phyloP scores from a whole-genome alignment of 2,797 vertebrate genomes.

The Trachops cirrhosus region DNA sequence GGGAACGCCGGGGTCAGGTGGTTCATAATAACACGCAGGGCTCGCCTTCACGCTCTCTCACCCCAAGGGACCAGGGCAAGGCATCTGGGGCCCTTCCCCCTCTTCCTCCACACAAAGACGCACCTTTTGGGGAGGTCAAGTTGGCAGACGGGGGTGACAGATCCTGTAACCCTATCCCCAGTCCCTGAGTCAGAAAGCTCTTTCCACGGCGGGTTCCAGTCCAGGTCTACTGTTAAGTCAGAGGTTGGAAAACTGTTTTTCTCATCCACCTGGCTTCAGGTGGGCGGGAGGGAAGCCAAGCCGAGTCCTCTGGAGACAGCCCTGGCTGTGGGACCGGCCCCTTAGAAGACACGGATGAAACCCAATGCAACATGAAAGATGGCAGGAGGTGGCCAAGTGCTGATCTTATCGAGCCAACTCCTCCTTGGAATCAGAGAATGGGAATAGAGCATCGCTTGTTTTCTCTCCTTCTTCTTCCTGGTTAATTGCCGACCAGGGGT shows the following conservation, averaged over 20 bases:
- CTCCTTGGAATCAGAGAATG: background rate
- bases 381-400: background rate
- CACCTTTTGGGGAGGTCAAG: background rate
- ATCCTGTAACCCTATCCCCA: conserved; percentile 33
- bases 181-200: background rate
- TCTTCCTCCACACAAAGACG: conserved; percentile 24
- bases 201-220: background rate
- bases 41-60: background rate
- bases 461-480: background rate
- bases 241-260: conserved; percentile 37
- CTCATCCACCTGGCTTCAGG: conserved; percentile 26
- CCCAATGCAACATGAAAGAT: conserved; percentile 37
- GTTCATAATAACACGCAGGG: background rate
- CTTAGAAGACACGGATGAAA: conserved; percentile 23
- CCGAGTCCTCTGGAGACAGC: background rate
- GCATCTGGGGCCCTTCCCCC: background rate
- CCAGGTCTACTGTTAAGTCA: background rate
- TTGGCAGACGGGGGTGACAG: conserved; percentile 42
- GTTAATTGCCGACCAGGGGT: background rate
- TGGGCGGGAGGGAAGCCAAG: background rate
- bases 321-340: background rate
- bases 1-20: background rate
- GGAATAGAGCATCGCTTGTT: background rate
- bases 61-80: background rate
- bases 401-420: background rate